Base-by-base conservation (phyloP, 1,140 invertebrate genomes). In the Artemia franciscana region DNA sequence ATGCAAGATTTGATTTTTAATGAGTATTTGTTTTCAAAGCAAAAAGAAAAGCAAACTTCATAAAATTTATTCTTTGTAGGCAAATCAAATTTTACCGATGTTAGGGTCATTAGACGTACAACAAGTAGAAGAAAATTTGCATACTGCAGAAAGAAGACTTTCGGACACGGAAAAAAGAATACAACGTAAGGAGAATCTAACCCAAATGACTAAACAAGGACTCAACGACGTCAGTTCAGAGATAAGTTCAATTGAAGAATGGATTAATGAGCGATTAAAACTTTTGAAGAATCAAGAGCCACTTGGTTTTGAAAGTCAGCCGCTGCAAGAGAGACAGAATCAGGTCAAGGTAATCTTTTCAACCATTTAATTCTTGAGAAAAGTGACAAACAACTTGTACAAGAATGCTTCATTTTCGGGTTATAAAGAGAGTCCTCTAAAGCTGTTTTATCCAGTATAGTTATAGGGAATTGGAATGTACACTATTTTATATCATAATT, bases 71-170 rank as follows among this genome's bases (percentile, higher is more conserved):
- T 63, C 51, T 64, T 63, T 60, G 66, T 62, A 66, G 59, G 65
- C 67, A 7, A 59, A 64, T 27, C 66, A 68, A 21, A 64, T 69
- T 15, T 66, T 67, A 5, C 60, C 66, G 23, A 67, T 68, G 39
- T 69, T 69, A 66, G 71, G 84, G 70, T 88, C 86, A 72, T 73
- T 88, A 51, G 91, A 93, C 71, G 83, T 84, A 0, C 88, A 92
- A 67, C 86, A 92, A 72, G 83, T 93, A 21, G 88, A 92, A 70
- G 90, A 93, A 70, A 84, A 86, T 76, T 78, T 87, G 65, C 88
- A 89, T 72, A 82, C 83, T 0, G 77, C 88, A 1, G 87, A 92
- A 69, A 77, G 87, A 66, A 78, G 85, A 63, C 84, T 88, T 65
- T 83, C 82, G 60, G 88, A 92, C 70, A 80, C 90, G 0, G 77